Percentiles rank a stretch among this genome's conserved stretches.
phyloP scores from a whole-genome alignment of 2,888 invertebrate species.

The Malthinus seriepunctatus region DNA sequence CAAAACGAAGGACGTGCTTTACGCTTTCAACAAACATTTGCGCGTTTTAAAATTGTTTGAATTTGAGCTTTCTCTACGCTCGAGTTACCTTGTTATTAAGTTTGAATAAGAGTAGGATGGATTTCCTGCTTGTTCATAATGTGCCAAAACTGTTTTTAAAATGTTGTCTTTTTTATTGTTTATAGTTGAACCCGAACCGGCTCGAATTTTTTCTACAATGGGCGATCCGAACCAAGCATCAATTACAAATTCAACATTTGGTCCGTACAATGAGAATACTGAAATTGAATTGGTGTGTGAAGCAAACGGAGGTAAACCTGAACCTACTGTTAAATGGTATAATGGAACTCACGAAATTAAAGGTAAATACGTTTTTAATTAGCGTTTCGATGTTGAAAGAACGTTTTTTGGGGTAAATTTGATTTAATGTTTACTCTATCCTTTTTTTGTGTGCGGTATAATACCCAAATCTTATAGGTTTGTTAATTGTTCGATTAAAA shows the following conservation, averaged over 20 bases:
- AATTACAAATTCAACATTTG: constrained; percentile 63
- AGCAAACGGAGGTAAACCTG: constrained; percentile 81
- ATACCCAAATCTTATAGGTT: too few relatives aligned
- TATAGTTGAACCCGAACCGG: constrained; percentile 80
- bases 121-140: neutral
- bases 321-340: constrained; percentile 84
- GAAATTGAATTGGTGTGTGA: constrained; percentile 72
- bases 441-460: too few relatives aligned
- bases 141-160: neutral
- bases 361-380: constrained; percentile 47
- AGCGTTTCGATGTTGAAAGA: neutral
- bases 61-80: constrained; percentile 7
- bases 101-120: neutral
- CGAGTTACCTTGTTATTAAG: constrained; percentile 7
- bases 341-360: constrained; percentile 70
- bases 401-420: too few relatives aligned
- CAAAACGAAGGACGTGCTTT: constrained; percentile 6
- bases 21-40: constrained; percentile 9
- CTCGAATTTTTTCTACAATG: constrained; percentile 58
- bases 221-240: constrained; percentile 10
- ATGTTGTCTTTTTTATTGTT: constrained; percentile 48
- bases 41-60: constrained; percentile 12
- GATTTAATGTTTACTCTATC: too few relatives aligned
- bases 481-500: too few relatives aligned
- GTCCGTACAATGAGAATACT: constrained; percentile 72